Conservation (phyloP, 2,888 invertebrate species). For the Teleiodes luculella region DNA sequence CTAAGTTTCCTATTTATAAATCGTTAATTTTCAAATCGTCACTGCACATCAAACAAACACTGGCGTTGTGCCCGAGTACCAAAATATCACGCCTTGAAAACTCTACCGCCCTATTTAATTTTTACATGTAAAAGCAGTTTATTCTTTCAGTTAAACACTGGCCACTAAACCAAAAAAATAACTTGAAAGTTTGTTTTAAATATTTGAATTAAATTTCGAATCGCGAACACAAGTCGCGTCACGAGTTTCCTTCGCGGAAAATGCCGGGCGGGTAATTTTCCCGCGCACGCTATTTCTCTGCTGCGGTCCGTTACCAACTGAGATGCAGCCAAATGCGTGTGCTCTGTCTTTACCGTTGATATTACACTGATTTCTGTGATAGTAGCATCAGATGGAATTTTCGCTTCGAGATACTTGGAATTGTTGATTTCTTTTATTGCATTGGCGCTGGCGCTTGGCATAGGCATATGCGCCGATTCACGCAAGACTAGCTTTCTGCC, state of each 20-base stretch:
- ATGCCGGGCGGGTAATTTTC: constrained; percentile 11
- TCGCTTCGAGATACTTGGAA: background rate
- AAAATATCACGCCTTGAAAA: constrained; percentile 64
- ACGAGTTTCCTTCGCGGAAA: constrained; percentile 19
- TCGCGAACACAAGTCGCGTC: constrained; percentile 4
- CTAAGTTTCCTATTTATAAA: constrained; percentile 8
- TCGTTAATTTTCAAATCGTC: constrained; percentile 39
- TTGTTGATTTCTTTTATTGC: background rate
- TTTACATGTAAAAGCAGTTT: background rate
- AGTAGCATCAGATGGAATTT: background rate
- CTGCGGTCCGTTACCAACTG: constrained; percentile 34
- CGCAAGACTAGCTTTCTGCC: too few species aligned
- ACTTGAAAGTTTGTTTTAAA: background rate
- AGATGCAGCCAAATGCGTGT: constrained; percentile 27
- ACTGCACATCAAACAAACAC: constrained; percentile 34
- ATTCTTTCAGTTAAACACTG: background rate
- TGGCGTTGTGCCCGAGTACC: constrained; percentile 65
- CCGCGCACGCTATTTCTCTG: constrained; percentile 25
- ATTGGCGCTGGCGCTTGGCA: too few species aligned
- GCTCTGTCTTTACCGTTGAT: background rate
- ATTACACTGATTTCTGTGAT: background rate
- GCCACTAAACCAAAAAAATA: background rate
- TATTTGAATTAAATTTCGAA: background rate
- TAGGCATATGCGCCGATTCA: too few species aligned
- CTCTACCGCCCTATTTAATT: constrained; percentile 31